phyloP scores from a whole-genome alignment of 2,888 invertebrate genomes.

The Meta bourneti region DNA sequence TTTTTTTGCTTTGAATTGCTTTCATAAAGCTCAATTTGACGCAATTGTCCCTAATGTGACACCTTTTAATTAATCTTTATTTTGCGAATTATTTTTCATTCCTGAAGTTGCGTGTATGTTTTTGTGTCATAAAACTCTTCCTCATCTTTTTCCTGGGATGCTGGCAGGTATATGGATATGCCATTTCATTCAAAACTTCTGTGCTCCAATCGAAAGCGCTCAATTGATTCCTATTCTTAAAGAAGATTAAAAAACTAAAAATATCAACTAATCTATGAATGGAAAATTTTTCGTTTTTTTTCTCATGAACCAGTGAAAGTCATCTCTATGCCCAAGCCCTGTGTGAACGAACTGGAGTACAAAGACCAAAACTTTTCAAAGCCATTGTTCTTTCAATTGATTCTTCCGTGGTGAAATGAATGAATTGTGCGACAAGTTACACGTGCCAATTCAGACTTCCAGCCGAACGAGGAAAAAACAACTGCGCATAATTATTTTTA shows the following conservation, averaged over 20 bases:
- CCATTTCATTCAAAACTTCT: no score
- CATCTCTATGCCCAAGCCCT: background rate
- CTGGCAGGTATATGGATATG: no score
- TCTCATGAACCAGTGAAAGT: background rate
- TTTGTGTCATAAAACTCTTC: no score
- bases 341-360: background rate
- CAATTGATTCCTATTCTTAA: background rate
- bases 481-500: slow-evolving; percentile 1
- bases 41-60: no score
- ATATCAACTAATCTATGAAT: background rate
- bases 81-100: no score
- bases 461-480: background rate
- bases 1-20: no score
- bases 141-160: no score
- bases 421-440: slow-evolving; percentile 15
- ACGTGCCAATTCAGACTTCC: background rate
- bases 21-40: no score
- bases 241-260: background rate
- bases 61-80: no score
- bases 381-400: slow-evolving; percentile 24
- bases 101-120: no score
- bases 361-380: background rate
- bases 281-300: background rate
- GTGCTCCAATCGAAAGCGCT: no score
- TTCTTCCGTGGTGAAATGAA: slow-evolving; percentile 4